A percentile compares a stretch with the other conserved stretches of the same genome.
Evolutionary conservation across 2,797 vertebrate species (phyloP).

Genomic region (Allobates femoralis): DNA sequence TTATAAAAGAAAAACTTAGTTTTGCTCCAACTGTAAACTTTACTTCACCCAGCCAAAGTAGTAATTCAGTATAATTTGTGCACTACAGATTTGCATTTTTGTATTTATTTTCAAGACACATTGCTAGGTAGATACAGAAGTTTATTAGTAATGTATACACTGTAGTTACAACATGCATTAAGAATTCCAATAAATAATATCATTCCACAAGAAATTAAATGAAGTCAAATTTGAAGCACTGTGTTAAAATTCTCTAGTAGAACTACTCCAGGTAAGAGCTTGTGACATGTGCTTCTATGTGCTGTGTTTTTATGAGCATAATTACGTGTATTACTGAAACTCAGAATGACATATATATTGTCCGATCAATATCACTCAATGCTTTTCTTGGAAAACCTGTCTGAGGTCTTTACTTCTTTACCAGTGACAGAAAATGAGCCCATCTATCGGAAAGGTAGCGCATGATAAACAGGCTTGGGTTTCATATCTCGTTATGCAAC

Average conservation of each 20-base stretch:
- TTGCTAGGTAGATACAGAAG: no score
- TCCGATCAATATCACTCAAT: conserved; percentile 44
- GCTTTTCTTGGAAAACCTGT: conserved; percentile 44
- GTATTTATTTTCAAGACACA: no score
- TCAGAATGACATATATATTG: conserved; percentile 43
- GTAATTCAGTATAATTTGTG: no score
- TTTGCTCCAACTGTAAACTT: no score
- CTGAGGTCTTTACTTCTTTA: conserved; percentile 23
- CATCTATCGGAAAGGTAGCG: neutral
- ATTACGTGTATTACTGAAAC: conserved; percentile 29
- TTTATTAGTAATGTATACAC: no score
- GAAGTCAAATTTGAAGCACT: neutral
- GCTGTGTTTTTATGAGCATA: conserved; percentile 4
- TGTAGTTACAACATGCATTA: neutral
- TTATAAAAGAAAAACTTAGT: no score
- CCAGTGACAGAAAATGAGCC: conserved; percentile 31
- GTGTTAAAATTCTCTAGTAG: neutral
- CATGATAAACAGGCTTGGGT: neutral
- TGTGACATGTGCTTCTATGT: conserved; percentile 29
- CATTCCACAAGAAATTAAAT: neutral
- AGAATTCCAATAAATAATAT: neutral
- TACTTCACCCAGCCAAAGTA: no score
- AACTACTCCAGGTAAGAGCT: conserved; percentile 2
- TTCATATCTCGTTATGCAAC: neutral
- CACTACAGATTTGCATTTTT: no score